Base-by-base conservation (phyloP, 2,888 invertebrate genomes). In the Drosophila limbata region DNA sequence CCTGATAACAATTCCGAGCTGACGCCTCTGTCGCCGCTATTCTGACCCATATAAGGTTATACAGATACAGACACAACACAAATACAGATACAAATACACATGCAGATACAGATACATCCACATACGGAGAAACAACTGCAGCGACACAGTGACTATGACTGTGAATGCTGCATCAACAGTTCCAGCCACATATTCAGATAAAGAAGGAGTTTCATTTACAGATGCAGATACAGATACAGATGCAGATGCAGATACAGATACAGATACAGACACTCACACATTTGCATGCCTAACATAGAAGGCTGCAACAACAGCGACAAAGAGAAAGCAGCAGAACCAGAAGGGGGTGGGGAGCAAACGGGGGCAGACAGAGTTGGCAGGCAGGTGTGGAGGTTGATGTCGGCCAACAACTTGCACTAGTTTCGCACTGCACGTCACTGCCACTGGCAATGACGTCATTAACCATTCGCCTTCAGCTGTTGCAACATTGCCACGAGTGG, bases 41-140 rank as follows among this genome's bases (percentile, higher is more conserved):
- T 57, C 39, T 87, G 88, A 87, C 88, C 88, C 77, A 87, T 82
- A 73, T 82, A 69, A 68, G 68, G 67, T 73, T 77, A 64, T 64
- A 50, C 19, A 57, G 21, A 39, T 39, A 15, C n/a, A 55, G 25
- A 37, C 44, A 42, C 35, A 42, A 13, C 33, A 13, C 45, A 39
- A 21, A 37, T 50, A 35, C 39, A 52, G 21, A n/a, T 45, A 28
- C 33, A 45, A 9, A 25, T 13, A 33, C 10, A 37, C 10, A 45
- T 4, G 13, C 21, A 44, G 15, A 45, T 63, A 51, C 33, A 60
- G 31, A 53, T 42, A 25, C 17, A 51, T 9, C 10, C 21, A 21
- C 5, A 25, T 25, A 4, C 21, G n/a, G n/a, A 25, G 21, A 25
- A 4, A 25, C 21, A 25, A 5, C 21, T 25, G 5, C 21, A 19